Percentiles rank a stretch among this genome's conserved stretches.
Evolutionary conservation across 64 coral and sea anemone genomes (phyloP).

Genomic region (Hydrozoanthus tunicans): DNA sequence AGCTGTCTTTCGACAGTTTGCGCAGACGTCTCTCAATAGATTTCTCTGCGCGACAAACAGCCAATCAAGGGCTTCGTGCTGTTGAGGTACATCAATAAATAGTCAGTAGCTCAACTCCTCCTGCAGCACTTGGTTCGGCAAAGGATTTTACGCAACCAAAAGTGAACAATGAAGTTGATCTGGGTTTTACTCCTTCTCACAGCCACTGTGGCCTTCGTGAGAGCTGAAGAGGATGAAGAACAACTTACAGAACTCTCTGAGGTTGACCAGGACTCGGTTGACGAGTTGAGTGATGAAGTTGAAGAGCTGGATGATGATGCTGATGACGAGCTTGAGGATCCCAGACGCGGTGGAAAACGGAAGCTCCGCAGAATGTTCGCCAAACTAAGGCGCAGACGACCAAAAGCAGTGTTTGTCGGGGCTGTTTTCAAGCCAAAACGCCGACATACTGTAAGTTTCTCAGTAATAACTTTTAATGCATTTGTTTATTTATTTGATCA

Average conservation of each 20-base stretch:
- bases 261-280: not conserved
- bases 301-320: not conserved
- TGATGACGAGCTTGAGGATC: not conserved
- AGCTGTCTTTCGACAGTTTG: not conserved
- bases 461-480: too few relatives aligned
- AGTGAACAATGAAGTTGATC: constrained; percentile 22
- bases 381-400: not conserved
- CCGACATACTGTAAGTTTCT: too few relatives aligned
- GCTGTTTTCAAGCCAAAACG: too few relatives aligned
- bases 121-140: not conserved
- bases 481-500: too few relatives aligned
- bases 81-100: not conserved
- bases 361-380: not conserved
- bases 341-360: not conserved
- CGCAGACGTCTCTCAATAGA: not conserved
- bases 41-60: not conserved
- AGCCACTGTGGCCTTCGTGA: constrained; percentile 22
- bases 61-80: not conserved
- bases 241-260: not conserved
- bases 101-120: too few relatives aligned
- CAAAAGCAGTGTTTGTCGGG: too few relatives aligned
- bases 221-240: not conserved
- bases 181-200: constrained; percentile 30
- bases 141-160: not conserved
- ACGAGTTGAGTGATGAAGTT: not conserved